A percentile compares a stretch with the other conserved stretches of the same genome.
Evolutionary conservation across 2,797 vertebrate species (phyloP).

Genomic region (Poeciliopsis paucimaculata): DNA sequence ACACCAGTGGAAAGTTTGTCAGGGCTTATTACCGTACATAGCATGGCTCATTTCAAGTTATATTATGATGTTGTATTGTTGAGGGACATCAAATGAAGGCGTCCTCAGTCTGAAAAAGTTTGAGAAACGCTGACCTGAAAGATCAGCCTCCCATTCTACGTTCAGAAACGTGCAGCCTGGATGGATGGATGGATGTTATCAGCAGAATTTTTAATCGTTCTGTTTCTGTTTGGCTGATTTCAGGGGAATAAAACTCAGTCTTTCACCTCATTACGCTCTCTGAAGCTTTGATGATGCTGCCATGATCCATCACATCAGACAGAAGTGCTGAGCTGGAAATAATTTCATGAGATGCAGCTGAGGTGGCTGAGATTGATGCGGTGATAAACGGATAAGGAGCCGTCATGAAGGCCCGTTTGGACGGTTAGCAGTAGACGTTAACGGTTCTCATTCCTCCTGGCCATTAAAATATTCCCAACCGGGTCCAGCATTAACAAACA

Average conservation of each 20-base stretch:
- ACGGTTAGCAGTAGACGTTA: neutral
- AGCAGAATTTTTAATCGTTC: too few species aligned
- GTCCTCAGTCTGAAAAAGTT: too few species aligned
- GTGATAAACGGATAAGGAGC: neutral
- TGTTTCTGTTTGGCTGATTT: neutral
- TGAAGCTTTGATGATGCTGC: neutral
- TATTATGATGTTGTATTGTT: too few species aligned
- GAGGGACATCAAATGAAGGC: too few species aligned
- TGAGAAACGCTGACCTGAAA: too few species aligned
- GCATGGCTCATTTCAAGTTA: too few species aligned
- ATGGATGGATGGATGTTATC: neutral
- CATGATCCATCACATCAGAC: neutral
- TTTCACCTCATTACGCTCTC: neutral
- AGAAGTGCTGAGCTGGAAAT: conserved; percentile 12
- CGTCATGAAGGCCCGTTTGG: neutral
- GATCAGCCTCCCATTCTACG: neutral
- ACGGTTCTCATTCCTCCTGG: neutral
- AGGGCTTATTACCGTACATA: too few species aligned
- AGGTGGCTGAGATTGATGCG: conserved; percentile 12
- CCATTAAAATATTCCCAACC: neutral
- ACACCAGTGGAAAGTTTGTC: too few species aligned
- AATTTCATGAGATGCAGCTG: neutral
- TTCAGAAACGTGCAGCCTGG: neutral
- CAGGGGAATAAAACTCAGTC: neutral
- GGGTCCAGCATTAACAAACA: conserved; percentile 20